phyloP scores from a whole-genome alignment of 2,113 vertebrate species.

The Cheirogaleus medius region DNA sequence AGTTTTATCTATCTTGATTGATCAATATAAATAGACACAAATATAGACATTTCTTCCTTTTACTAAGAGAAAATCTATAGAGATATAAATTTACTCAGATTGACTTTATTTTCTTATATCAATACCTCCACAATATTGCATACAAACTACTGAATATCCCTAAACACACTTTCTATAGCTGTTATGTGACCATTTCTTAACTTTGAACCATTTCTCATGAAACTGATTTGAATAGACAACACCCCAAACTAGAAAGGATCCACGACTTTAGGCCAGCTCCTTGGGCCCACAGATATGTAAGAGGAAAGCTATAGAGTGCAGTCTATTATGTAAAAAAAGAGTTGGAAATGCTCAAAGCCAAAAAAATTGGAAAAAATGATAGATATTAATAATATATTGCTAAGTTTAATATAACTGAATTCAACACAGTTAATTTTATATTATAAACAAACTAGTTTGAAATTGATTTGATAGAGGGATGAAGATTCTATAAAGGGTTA shows the following conservation, averaged over 20 bases:
- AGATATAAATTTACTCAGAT: constrained; percentile 10
- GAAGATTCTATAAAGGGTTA: not conserved
- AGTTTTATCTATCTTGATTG: not conserved
- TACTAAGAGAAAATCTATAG: not conserved
- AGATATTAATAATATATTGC: not conserved
- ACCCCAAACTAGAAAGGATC: not conserved
- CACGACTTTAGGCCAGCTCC: not conserved
- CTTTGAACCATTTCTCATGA: not conserved
- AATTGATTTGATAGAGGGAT: not conserved
- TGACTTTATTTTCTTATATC: not conserved
- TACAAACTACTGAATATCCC: not conserved
- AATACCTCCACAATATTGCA: not conserved
- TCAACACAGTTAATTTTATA: not conserved
- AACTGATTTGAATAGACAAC: not conserved
- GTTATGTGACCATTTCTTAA: not conserved
- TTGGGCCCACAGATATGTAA: not conserved
- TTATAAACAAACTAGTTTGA: not conserved
- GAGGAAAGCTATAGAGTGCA: not conserved
- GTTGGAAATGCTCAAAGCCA: constrained; percentile 1
- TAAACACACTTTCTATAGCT: not conserved
- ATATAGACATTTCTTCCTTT: not conserved
- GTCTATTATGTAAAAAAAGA: not conserved
- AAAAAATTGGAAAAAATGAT: not conserved
- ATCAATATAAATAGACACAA: not conserved
- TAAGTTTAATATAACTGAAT: not conserved